Conservation (phyloP, 2,888 invertebrate genomes). For the Netelia fuscicornis region DNA sequence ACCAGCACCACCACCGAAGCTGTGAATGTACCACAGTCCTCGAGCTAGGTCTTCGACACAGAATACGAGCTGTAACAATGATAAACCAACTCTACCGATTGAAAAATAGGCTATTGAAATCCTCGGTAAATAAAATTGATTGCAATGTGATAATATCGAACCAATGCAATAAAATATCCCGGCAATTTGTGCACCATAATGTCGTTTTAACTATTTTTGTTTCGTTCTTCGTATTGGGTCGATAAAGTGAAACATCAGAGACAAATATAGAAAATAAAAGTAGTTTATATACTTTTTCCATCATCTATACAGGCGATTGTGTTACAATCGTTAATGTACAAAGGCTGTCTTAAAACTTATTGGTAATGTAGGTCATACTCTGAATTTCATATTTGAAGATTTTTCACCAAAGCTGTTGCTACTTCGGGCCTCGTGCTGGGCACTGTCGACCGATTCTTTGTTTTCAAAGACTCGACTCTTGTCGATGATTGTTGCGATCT, state of each 20-base stretch:
- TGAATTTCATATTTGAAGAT: conserved; percentile 44
- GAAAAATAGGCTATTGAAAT: conserved; percentile 43
- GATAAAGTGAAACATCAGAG: background rate
- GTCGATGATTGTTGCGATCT: background rate
- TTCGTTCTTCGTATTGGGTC: background rate
- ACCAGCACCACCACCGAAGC: conserved; percentile 80
- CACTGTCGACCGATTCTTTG: background rate
- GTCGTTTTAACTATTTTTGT: background rate
- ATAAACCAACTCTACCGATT: conserved; percentile 45
- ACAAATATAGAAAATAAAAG: conserved; percentile 20
- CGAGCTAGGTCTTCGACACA: conserved; percentile 69
- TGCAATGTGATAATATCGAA: conserved; percentile 58
- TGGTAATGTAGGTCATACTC: background rate
- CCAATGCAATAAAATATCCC: conserved; percentile 66
- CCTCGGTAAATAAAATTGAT: conserved; percentile 54
- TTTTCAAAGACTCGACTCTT: background rate
- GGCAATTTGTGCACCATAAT: conserved; percentile 56
- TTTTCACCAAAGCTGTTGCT: conserved; percentile 43
- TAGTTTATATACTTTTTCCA: conserved; percentile 37
- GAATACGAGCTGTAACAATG: conserved; percentile 44
- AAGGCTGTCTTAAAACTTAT: conserved; percentile 1
- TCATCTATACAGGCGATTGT: conserved; percentile 31
- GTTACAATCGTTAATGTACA: conserved; percentile 6
- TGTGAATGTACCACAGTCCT: conserved; percentile 75
- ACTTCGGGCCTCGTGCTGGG: conserved; percentile 14